Evolutionary conservation across 1,140 invertebrate genomes (phyloP), one percentile per base, ranked within the genome.

Genomic region (Pseudomyrmex cubaensis): DNA sequence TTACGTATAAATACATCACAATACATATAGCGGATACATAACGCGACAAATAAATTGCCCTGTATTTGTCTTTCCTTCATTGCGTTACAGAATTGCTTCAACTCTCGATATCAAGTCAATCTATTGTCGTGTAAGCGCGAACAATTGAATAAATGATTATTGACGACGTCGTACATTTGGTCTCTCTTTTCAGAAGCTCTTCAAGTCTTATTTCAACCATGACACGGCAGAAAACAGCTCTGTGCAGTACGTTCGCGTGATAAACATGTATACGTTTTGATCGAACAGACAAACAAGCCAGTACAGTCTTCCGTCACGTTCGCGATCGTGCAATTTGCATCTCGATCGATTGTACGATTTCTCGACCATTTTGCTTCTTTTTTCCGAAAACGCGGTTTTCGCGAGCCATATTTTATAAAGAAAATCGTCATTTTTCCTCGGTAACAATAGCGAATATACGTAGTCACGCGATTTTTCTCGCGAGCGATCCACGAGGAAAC

Each of bases 181-280:
- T 73, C 13, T 2, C 2, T 9, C 15, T 59, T 59, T 50, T 25
- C 35, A 17, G 61, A 2, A 44, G 35, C 22, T 62, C 15, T 12
- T n/a, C 3, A 61, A 74, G 17, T 2, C 7, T 46, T 35, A 7
- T 35, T 35, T 35, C 35, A 35, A 35, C 35, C 35, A 35, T 35
- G 35, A 35, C 35, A 35, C 35, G 35, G 5, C 35, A 35, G 35
- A 35, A 35, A 35, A 35, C 35, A 35, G 5, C 35, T 35, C 35
- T 35, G 5, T 35, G 35, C 35, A 7, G 35, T 35, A 35, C 35
- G 72, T 82, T 80, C 54, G 9, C 59, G 54, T 70, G 82, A 87
- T 70, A 69, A 87, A 84, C 83, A 77, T 56, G 73, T 50, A 72
- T 66, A 64, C 56, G 62, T 82, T 25, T 46, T 22, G 22, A 20